These are phyloP conservation scores for Microchrysa polita DNA, from an alignment of 2,888 invertebrate species.

Conservation along the genomic window DNA sequence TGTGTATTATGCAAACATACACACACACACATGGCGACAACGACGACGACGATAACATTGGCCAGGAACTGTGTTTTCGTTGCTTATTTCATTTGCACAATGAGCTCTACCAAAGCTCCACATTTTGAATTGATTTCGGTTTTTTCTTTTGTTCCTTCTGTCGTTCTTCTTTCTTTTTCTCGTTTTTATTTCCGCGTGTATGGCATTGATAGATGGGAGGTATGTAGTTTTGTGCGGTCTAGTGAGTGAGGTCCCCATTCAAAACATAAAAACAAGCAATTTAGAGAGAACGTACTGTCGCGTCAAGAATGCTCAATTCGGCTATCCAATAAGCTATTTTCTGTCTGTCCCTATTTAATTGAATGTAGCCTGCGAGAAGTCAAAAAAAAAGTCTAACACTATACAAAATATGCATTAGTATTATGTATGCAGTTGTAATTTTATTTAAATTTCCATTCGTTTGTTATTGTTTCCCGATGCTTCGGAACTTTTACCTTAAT, in stretches of 20 bases:
- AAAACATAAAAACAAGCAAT: neutral
- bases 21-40: too few relatives aligned
- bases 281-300: neutral
- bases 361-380: neutral
- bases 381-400: neutral
- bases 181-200: slow-evolving; percentile 43
- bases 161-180: slow-evolving; percentile 17
- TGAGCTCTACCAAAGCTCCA: slow-evolving; percentile 48
- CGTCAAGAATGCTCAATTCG: too few relatives aligned
- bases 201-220: slow-evolving; percentile 44
- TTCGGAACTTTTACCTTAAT: too few relatives aligned
- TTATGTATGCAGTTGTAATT: too few relatives aligned
- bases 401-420: too few relatives aligned
- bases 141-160: slow-evolving; percentile 9
- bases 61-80: slow-evolving; percentile 49
- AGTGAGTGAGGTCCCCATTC: neutral
- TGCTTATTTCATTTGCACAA: slow-evolving; percentile 51
- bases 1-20: slow-evolving; percentile 41
- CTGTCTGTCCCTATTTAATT: too few relatives aligned
- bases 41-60: slow-evolving; percentile 43
- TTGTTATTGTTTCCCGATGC: too few relatives aligned
- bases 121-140: slow-evolving; percentile 49
- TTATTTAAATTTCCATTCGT: too few relatives aligned
- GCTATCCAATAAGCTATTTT: too few relatives aligned
- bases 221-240: slow-evolving; percentile 15